Percentiles rank a stretch among this genome's conserved stretches.
phyloP scores from a whole-genome alignment of 2,797 vertebrate species.

The Girardinus metallicus region DNA sequence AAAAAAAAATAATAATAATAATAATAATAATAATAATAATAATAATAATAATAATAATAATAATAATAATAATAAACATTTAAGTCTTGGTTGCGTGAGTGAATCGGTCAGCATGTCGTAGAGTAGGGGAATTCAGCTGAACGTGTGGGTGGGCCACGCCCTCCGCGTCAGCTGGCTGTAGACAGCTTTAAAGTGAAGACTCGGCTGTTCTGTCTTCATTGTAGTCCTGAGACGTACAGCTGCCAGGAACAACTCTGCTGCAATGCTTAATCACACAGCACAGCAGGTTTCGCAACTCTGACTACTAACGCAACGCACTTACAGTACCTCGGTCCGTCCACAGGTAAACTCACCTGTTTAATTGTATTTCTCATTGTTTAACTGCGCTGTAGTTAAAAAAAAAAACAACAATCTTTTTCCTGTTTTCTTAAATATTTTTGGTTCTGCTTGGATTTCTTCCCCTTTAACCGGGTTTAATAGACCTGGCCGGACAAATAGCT shows the following conservation, averaged over 20 bases:
- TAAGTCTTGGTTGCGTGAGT: background rate
- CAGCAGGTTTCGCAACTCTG: slow-evolving; percentile 28
- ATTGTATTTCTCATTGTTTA: background rate
- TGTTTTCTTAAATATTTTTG: background rate
- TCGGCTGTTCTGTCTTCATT: slow-evolving; percentile 12
- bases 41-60: too few relatives aligned
- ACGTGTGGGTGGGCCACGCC: slow-evolving; percentile 41
- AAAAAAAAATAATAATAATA: too few relatives aligned
- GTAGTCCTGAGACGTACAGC: background rate
- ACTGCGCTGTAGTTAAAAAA: background rate
- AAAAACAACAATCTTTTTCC: background rate
- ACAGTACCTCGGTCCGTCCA: background rate
- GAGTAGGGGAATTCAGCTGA: background rate
- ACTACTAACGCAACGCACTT: slow-evolving; percentile 39
- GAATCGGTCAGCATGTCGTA: background rate
- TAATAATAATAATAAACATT: background rate
- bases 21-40: too few relatives aligned
- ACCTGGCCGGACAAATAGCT: background rate
- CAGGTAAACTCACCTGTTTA: slow-evolving; percentile 48
- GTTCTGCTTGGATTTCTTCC: background rate
- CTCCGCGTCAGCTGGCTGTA: slow-evolving; percentile 42
- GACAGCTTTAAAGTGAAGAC: slow-evolving; percentile 2
- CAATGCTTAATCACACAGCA: slow-evolving; percentile 17
- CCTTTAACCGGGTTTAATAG: background rate
- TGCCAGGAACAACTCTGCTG: slow-evolving; percentile 8